These are phyloP conservation scores for Spea multiplicata DNA, from an alignment of 2,113 vertebrate species.

Conservation along the genomic window DNA sequence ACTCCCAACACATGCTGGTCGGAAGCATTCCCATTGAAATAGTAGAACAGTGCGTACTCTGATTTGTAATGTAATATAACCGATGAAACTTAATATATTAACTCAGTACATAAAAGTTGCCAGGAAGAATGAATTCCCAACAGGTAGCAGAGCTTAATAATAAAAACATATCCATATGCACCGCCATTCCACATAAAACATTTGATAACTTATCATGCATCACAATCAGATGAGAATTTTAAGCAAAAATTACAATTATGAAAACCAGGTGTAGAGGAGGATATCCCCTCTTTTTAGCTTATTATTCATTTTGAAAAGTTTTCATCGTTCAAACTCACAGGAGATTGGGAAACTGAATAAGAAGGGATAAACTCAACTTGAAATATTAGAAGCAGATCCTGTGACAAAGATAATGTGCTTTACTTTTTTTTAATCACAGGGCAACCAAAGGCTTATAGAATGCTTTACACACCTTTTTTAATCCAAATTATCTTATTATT, in stretches of 20 bases:
- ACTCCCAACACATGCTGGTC: background rate
- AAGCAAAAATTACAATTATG: constrained; percentile 22
- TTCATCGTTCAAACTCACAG: constrained; percentile 20
- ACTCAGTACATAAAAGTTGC: background rate
- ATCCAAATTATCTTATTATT: background rate
- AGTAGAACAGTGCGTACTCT: constrained; percentile 4
- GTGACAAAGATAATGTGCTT: constrained; percentile 13
- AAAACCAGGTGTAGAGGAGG: constrained; percentile 21
- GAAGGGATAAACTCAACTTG: constrained; percentile 6
- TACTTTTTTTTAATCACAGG: background rate
- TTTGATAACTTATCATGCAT: constrained; percentile 14
- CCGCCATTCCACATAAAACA: background rate
- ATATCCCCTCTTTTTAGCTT: background rate
- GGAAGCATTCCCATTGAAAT: constrained; percentile 9
- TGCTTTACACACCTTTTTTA: background rate
- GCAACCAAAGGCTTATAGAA: background rate
- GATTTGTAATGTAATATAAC: constrained; percentile 22
- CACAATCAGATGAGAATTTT: constrained; percentile 3
- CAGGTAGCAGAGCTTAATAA: constrained; percentile 26
- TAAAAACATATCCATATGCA: constrained; percentile 42
- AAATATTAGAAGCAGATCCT: constrained; percentile 27
- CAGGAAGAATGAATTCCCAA: constrained; percentile 36
- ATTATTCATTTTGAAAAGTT: constrained; percentile 18
- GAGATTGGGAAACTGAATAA: constrained; percentile 5
- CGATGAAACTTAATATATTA: constrained; percentile 12